These are phyloP conservation scores for Eospalax fontanierii DNA, from an alignment of 2,797 vertebrate species.

Conservation along the genomic window DNA sequence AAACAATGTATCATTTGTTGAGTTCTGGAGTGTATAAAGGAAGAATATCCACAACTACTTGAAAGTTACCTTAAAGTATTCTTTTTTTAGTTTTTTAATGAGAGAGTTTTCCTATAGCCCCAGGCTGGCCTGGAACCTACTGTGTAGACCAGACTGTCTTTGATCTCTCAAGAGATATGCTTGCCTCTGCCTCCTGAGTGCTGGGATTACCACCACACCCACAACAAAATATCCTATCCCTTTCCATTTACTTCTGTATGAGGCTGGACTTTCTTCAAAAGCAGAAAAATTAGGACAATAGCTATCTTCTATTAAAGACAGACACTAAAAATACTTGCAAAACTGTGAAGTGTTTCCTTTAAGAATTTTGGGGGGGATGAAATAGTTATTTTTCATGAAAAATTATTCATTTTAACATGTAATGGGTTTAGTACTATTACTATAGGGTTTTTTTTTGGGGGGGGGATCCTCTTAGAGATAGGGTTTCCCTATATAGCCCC, in stretches of 20 bases:
- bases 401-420: neutral
- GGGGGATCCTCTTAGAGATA: too few species aligned
- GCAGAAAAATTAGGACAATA: slow-evolving; percentile 9
- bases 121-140: too few species aligned
- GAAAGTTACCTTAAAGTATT: slow-evolving; percentile 56
- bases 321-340: slow-evolving; percentile 11
- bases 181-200: too few species aligned
- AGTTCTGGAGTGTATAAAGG: neutral
- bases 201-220: too few species aligned
- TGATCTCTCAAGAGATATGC: too few species aligned
- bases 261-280: slow-evolving; percentile 31
- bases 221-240: neutral
- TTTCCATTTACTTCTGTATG: neutral
- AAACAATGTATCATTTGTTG: slow-evolving; percentile 20
- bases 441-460: neutral
- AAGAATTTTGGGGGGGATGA: neutral
- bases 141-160: too few species aligned
- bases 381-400: slow-evolving; percentile 15
- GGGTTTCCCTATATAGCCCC: neutral
- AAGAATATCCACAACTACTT: neutral
- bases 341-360: neutral
- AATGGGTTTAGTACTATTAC: neutral
- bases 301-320: neutral
- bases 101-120: too few species aligned
- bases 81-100: too few species aligned